Percentiles rank a stretch among this genome's conserved stretches.
Conservation (phyloP, 2,113 vertebrate species). For the Brachyhypopomus occidentalis region DNA sequence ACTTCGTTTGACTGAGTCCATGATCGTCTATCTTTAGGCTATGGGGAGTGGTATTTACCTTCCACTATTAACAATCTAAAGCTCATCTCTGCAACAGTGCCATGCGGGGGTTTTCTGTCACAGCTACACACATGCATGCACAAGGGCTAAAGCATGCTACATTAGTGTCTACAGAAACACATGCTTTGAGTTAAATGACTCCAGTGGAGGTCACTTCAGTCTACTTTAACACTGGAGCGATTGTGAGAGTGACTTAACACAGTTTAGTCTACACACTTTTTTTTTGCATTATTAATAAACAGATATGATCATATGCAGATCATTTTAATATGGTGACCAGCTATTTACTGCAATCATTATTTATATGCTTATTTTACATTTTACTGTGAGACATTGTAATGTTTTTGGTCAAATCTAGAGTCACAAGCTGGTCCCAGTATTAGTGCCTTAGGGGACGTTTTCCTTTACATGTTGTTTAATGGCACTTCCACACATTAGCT, state of each 20-base stretch:
- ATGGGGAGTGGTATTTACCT: background rate
- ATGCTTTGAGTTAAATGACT: too few species aligned
- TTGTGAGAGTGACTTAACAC: background rate
- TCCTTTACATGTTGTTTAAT: background rate
- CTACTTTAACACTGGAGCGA: background rate
- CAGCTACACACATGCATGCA: too few species aligned
- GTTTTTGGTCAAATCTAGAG: background rate
- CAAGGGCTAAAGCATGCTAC: too few species aligned
- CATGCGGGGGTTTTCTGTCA: background rate
- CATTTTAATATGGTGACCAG: background rate
- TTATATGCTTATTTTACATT: background rate
- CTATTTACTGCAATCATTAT: too few species aligned
- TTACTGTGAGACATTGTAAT: background rate
- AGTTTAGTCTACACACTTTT: background rate
- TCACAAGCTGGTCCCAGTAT: background rate
- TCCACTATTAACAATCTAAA: background rate
- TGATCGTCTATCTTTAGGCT: background rate
- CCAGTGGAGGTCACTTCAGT: background rate
- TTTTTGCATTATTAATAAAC: background rate
- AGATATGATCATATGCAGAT: background rate
- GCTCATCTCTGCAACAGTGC: background rate
- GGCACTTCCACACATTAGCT: background rate
- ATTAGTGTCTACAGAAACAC: too few species aligned
- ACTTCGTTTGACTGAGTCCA: conserved; percentile 2
- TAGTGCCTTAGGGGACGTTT: background rate